Evolutionary conservation across 2,888 invertebrate genomes (phyloP).

Genomic region (Parnassius glacialis): DNA sequence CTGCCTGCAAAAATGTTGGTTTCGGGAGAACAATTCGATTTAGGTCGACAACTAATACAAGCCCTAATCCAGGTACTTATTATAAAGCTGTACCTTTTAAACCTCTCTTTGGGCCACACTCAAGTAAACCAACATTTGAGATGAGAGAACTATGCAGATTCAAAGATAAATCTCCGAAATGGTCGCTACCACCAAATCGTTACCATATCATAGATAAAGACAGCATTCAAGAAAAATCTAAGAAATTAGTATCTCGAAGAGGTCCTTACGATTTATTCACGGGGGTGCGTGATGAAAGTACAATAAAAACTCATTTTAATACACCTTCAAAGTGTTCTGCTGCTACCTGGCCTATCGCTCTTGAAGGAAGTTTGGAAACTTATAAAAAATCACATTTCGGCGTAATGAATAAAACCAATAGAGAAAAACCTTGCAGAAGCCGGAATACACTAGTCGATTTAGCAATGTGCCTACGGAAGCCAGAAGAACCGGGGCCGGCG

Average conservation of each 20-base stretch:
- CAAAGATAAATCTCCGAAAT: constrained; percentile 47
- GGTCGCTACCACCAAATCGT: constrained; percentile 65
- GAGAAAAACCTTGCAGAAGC: constrained; percentile 56
- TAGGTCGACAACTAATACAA: constrained; percentile 34
- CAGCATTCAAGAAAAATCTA: constrained; percentile 56
- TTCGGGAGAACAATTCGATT: constrained; percentile 59
- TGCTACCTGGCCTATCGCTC: constrained; percentile 61
- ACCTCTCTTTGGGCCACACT: constrained; percentile 59
- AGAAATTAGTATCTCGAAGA: constrained; percentile 57
- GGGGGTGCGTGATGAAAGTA: constrained; percentile 69
- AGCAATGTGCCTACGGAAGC: constrained; percentile 67
- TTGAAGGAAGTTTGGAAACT: constrained; percentile 55
- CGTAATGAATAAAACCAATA: constrained; percentile 62
- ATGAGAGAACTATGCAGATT: constrained; percentile 64
- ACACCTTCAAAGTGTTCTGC: constrained; percentile 46
- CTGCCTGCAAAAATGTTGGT: constrained; percentile 56
- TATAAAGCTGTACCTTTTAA: constrained; percentile 53
- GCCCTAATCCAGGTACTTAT: constrained; percentile 65
- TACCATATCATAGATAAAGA: constrained; percentile 61
- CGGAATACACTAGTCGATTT: constrained; percentile 73
- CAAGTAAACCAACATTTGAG: constrained; percentile 54
- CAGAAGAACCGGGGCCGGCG: constrained; percentile 77
- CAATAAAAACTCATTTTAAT: constrained; percentile 78
- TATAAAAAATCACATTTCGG: constrained; percentile 58
- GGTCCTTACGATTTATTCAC: constrained; percentile 74